Conservation (phyloP, 1,140 invertebrate species). For the Drosophila nebulosa region DNA sequence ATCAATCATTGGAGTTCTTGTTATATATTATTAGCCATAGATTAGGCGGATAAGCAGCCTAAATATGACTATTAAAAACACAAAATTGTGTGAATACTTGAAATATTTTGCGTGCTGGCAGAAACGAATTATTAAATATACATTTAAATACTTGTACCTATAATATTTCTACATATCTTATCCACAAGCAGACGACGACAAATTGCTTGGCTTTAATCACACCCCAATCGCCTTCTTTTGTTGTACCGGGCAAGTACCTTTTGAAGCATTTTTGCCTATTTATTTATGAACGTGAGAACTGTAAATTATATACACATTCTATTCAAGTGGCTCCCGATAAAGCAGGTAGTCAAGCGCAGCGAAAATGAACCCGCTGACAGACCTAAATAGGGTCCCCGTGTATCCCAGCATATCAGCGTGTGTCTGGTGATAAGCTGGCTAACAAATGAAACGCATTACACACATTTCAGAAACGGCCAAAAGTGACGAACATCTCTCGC, state of each 20-base stretch:
- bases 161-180: background rate
- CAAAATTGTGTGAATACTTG: slow-evolving; percentile 15
- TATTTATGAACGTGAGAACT: slow-evolving; percentile 22
- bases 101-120: slow-evolving; percentile 5
- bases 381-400: background rate
- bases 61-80: slow-evolving; percentile 25
- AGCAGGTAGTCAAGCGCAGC: slow-evolving; percentile 4
- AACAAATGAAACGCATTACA: slow-evolving; percentile 10
- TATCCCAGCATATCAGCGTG: slow-evolving; percentile 14
- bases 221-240: slow-evolving; percentile 5
- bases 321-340: slow-evolving; percentile 19
- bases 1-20: slow-evolving; percentile 20
- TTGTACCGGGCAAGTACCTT: slow-evolving; percentile 2
- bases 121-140: slow-evolving; percentile 12
- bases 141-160: background rate
- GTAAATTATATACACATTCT: slow-evolving; percentile 28
- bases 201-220: background rate
- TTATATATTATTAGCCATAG: slow-evolving; percentile 12
- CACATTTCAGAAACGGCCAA: background rate
- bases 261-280: slow-evolving; percentile 1
- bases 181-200: background rate
- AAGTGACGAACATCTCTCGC: slow-evolving; percentile 12
- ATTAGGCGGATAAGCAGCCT: slow-evolving; percentile 2
- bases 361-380: no score
- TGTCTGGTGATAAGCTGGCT: slow-evolving; percentile 13